A percentile compares a stretch with the other conserved stretches of the same genome.
Conservation (phyloP, 2,888 invertebrate genomes). For the Sclerodermus sp. region DNA sequence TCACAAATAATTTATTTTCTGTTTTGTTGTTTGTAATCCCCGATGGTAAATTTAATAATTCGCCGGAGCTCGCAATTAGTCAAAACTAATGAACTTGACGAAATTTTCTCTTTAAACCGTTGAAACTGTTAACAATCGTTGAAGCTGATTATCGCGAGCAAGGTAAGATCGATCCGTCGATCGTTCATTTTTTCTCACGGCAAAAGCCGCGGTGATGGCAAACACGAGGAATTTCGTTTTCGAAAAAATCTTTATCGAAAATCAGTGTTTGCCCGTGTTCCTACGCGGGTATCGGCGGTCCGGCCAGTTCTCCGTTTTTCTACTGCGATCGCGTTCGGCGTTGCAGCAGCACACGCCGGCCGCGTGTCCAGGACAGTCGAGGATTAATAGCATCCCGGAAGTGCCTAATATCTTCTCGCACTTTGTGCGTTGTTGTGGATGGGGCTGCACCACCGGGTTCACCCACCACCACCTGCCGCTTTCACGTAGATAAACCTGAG, state of each 20-base stretch:
- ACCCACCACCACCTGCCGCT: conserved; percentile 9
- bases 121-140: conserved; percentile 9
- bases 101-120: too few species aligned
- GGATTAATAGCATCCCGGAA: conserved; percentile 37
- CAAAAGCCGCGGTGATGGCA: neutral
- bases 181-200: too few species aligned
- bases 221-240: neutral
- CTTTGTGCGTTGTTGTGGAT: conserved; percentile 18
- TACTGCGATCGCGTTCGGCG: conserved; percentile 4
- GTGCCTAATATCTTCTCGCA: conserved; percentile 32
- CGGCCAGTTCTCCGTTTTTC: too few species aligned
- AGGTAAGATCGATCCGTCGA: too few species aligned
- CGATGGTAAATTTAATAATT: too few species aligned
- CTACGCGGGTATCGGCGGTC: neutral
- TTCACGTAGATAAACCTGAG: conserved; percentile 18
- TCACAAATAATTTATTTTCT: too few species aligned
- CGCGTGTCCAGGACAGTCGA: conserved; percentile 33
- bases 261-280: too few species aligned
- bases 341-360: conserved; percentile 1
- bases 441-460: neutral
- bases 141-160: too few species aligned
- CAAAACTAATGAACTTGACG: too few species aligned
- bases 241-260: too few species aligned
- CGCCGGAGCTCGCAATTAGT: too few species aligned
- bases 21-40: too few species aligned